Evolutionary conservation across 2,888 invertebrate genomes (phyloP), one percentile per base, ranked within the genome.

Genomic region (Eutolmus rufibarbis): DNA sequence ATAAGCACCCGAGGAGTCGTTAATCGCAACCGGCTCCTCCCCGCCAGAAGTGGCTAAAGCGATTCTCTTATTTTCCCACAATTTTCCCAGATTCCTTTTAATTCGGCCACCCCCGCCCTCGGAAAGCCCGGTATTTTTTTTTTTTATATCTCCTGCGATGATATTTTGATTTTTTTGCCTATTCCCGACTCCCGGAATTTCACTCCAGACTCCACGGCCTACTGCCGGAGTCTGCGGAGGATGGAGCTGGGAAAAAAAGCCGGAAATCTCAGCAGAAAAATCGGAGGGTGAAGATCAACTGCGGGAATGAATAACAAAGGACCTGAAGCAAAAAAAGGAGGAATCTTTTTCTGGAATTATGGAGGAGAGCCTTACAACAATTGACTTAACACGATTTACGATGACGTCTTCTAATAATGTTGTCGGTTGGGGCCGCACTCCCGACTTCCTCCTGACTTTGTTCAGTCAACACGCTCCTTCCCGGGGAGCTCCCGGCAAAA

Each of bases 301-400:
- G 57, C 34, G 28, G 86, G 86, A 86, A 78, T 78, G 86, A 86
- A 86, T 86, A 86, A 86, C 86, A 86, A 86, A 86, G 86, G 51
- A 66, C 28, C 66, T 66, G 66, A 19, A 86, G 77, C 77, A 77
- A 56, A 77, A 77, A 46, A 46, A 16, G 43, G 16, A 57, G 57
- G 57, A 82, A 82, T 57, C 46, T 82, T 57, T 82, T 77, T 56
- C 31, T 28, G 46, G 57, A 85, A 74, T 85, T 85, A 74, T 85
- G 85, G 43, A 34, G 74, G 34, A 85, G 85, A 85, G 86, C 77
- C 74, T 46, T 40, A 88, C 88, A 88, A 89, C 88, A 89, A 89
- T 89, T 89, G 89, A 89, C 89, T 89, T 89, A 89, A 89, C 89
- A 88, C 89, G 89, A 88, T 89, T 89, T 88, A 88, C 88, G 89